phyloP scores from a whole-genome alignment of 2,888 invertebrate genomes.

The Achlya flavicornis region DNA sequence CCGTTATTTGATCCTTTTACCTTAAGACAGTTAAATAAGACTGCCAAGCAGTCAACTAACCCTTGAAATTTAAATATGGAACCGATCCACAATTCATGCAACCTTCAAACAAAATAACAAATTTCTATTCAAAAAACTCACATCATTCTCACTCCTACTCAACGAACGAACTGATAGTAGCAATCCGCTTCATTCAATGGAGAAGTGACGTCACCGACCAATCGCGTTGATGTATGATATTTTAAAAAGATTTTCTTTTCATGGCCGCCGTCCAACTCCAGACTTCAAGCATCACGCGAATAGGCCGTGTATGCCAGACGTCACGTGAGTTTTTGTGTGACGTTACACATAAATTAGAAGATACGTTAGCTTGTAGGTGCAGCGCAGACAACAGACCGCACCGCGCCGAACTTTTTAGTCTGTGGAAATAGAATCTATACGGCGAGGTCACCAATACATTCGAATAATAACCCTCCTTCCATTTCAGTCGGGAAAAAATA shows the following conservation, averaged over 20 bases:
- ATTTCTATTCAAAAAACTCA: constrained; percentile 1
- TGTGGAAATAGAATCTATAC: too few relatives aligned
- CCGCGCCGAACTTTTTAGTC: too few relatives aligned
- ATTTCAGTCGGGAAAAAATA: too few relatives aligned
- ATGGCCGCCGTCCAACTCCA: constrained; percentile 52
- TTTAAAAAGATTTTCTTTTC: constrained; percentile 49
- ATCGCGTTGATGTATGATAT: constrained; percentile 51
- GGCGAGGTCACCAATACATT: too few relatives aligned
- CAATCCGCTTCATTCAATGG: constrained; percentile 42
- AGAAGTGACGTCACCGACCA: constrained; percentile 48
- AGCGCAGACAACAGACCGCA: too few relatives aligned
- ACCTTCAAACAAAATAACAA: not conserved
- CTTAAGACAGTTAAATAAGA: constrained; percentile 4
- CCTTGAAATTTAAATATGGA: too few relatives aligned
- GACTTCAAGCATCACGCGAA: constrained; percentile 48
- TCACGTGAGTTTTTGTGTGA: constrained; percentile 25
- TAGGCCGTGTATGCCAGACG: constrained; percentile 34
- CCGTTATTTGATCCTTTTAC: not conserved
- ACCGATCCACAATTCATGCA: too few relatives aligned
- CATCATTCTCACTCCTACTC: not conserved
- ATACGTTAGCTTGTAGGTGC: not conserved
- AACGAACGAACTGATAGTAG: constrained; percentile 29
- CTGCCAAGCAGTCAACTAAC: not conserved
- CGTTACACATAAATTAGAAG: constrained; percentile 16
- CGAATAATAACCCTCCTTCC: too few relatives aligned